phyloP scores from a whole-genome alignment of 2,888 invertebrate genomes.

The Metallyticus violacea region DNA sequence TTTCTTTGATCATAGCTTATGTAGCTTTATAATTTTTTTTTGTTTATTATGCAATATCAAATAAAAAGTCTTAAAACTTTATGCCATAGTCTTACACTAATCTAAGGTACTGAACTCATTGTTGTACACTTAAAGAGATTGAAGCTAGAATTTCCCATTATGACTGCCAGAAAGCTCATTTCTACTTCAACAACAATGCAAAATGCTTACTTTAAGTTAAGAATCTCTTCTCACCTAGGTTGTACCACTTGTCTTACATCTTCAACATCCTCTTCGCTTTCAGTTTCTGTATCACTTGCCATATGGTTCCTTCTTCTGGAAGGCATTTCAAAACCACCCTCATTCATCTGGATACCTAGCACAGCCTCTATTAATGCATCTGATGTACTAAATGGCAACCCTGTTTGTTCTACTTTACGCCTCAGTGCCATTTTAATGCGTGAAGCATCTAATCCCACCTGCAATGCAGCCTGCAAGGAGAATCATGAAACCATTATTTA shows the following conservation, averaged over 20 bases:
- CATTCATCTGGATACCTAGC: conserved; percentile 51
- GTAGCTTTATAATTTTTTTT: no score
- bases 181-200: no score
- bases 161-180: no score
- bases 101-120: no score
- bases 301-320: background rate
- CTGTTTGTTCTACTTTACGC: conserved; percentile 55
- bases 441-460: conserved; percentile 59
- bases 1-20: no score
- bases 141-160: no score
- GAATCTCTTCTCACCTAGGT: background rate
- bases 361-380: conserved; percentile 73
- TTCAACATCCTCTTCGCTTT: conserved; percentile 51
- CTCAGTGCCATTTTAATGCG: conserved; percentile 57
- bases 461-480: conserved; percentile 52
- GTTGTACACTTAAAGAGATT: no score
- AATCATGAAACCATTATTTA: background rate
- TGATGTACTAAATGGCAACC: conserved; percentile 62
- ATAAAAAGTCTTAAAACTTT: no score
- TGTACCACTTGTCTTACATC: background rate
- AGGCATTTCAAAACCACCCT: background rate
- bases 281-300: conserved; percentile 33
- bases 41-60: no score
- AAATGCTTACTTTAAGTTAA: no score
- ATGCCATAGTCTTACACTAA: no score